A percentile compares a stretch with the other conserved stretches of the same genome.
These are phyloP conservation scores for Leptoteleia sp. DNA, from an alignment of 1,140 invertebrate genomes.

Conservation along the genomic window DNA sequence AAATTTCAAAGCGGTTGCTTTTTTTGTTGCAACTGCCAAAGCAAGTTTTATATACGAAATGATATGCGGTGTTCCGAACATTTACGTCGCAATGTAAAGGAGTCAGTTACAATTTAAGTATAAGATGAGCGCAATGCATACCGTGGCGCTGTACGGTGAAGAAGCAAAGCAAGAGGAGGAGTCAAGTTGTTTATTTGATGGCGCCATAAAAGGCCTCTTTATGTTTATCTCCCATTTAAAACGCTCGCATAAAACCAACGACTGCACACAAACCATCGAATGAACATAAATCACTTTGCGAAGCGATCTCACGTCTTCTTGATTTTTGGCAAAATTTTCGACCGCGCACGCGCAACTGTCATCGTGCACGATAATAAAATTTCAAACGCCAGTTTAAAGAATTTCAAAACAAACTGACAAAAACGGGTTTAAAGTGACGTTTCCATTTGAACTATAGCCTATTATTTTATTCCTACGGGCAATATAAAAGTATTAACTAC, in stretches of 20 bases:
- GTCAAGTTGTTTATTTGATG: slow-evolving; percentile 83
- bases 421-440: slow-evolving; percentile 20
- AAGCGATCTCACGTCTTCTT: slow-evolving; percentile 71
- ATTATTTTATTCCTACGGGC: background rate
- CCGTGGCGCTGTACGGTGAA: slow-evolving; percentile 60
- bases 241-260: slow-evolving; percentile 80
- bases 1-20: too few relatives aligned
- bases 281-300: slow-evolving; percentile 78
- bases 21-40: too few relatives aligned
- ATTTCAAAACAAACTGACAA: slow-evolving; percentile 27
- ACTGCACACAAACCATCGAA: slow-evolving; percentile 80
- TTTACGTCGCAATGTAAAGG: slow-evolving; percentile 32
- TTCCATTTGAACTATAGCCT: slow-evolving; percentile 9
- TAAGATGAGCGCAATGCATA: slow-evolving; percentile 48
- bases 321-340: slow-evolving; percentile 67
- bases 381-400: slow-evolving; percentile 22
- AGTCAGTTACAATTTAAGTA: slow-evolving; percentile 58
- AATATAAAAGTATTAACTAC: slow-evolving; percentile 3
- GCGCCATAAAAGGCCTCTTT: slow-evolving; percentile 82
- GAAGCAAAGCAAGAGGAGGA: slow-evolving; percentile 78
- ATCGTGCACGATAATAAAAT: slow-evolving; percentile 45
- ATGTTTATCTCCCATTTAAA: slow-evolving; percentile 82
- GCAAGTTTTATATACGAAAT: too few relatives aligned
- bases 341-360: slow-evolving; percentile 59
- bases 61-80: slow-evolving; percentile 27